These are phyloP conservation scores for Drosophila takahashii DNA, from an alignment of 1,140 invertebrate genomes.

Conservation along the genomic window DNA sequence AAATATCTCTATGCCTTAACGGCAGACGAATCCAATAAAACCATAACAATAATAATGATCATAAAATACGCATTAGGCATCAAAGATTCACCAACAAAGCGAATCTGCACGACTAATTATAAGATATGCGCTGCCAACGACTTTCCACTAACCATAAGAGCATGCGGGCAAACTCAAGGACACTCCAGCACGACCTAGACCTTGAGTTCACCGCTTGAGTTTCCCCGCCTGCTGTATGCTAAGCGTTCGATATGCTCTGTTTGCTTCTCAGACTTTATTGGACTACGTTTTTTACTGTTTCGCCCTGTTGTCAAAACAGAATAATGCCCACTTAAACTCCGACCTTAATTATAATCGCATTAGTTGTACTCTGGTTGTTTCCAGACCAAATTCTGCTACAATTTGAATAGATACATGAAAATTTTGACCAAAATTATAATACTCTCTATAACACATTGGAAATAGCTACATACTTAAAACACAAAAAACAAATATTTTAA, in stretches of 20 bases:
- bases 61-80: constrained; percentile 42
- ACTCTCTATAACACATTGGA: too few relatives aligned
- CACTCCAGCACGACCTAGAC: constrained; percentile 66
- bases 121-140: constrained; percentile 66
- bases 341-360: too few relatives aligned
- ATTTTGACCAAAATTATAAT: too few relatives aligned
- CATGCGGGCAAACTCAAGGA: constrained; percentile 22
- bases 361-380: too few relatives aligned
- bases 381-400: too few relatives aligned
- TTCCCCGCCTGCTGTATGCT: constrained; percentile 16
- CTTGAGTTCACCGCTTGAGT: constrained; percentile 45
- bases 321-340: too few relatives aligned
- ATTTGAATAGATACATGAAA: too few relatives aligned
- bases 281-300: constrained; percentile 1
- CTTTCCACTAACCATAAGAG: constrained; percentile 24
- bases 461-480: too few relatives aligned
- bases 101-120: too few relatives aligned
- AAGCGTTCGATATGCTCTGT: constrained; percentile 21
- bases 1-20: constrained; percentile 10
- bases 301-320: background rate
- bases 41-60: constrained; percentile 50
- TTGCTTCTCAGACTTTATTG: constrained; percentile 15
- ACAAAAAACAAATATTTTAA: too few relatives aligned
- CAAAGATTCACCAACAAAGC: constrained; percentile 14
- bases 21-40: constrained; percentile 19